These are phyloP conservation scores for Neolamprologus tretocephalus DNA, from an alignment of 2,113 vertebrate species.

Conservation along the genomic window DNA sequence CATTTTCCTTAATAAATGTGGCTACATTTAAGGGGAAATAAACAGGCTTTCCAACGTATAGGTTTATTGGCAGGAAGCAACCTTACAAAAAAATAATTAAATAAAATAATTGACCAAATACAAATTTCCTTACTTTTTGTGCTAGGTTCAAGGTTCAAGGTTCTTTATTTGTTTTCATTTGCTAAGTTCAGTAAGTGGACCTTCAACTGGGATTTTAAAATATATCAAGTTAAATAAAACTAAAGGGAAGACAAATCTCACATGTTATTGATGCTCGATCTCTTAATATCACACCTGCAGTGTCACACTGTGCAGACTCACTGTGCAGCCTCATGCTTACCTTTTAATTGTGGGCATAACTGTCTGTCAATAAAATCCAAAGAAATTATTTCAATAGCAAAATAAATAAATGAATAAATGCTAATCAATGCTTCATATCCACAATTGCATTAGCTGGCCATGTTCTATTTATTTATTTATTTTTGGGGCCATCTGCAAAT, in stretches of 20 bases:
- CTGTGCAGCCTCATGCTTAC: conserved; percentile 62
- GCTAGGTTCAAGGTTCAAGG: neutral
- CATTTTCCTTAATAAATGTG: neutral
- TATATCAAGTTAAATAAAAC: neutral
- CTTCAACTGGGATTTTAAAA: neutral
- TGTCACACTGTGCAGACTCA: neutral
- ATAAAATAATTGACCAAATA: neutral
- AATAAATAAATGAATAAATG: neutral
- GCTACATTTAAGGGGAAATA: neutral
- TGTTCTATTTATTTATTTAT: neutral
- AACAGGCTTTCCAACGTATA: neutral
- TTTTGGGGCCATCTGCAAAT: neutral
- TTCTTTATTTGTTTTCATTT: neutral
- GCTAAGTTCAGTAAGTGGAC: neutral
- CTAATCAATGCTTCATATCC: neutral
- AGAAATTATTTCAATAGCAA: neutral
- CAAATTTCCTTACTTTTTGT: neutral
- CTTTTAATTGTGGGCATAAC: conserved; percentile 80
- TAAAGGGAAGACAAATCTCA: neutral
- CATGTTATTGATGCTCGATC: neutral
- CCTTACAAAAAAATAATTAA: neutral
- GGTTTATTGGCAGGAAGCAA: neutral
- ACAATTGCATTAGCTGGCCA: neutral
- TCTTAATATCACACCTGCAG: neutral
- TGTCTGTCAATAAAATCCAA: conserved; percentile 67